Evolutionary conservation across 2,797 vertebrate species (phyloP), one percentile per base, ranked within the genome.

Genomic region (Chrosomus eos): DNA sequence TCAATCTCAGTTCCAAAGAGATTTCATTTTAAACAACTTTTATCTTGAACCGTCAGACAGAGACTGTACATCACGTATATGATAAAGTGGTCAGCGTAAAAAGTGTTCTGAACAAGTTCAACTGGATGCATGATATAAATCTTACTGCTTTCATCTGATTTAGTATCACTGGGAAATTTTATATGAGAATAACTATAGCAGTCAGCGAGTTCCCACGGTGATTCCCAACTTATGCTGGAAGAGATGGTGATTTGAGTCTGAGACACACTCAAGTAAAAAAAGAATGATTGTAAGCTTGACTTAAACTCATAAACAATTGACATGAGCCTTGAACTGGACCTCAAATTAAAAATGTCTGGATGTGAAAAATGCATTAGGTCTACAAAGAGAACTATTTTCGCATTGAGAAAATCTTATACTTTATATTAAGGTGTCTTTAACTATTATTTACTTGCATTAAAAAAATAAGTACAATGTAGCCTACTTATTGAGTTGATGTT

Each of bases 31-130:
- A 72, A 68, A 85, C 72, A 55, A 66, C 40, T 68, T 77, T 82
- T 51, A 85, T 84, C 86, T 66, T 23, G 6, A 71, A 45, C 71
- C 60, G 72, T 74, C 38, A 83, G 48, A 82, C 16, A 76, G 75
- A 73, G 33, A 16, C 28, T 80, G 48, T 72, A 58, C 72, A 58
- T 51, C 36, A 53, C 4, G 7, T 23, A 73, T 28, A 73, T 36
- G 38, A 74, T 21, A 70, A 66, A 64, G 40, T 40, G 36, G 26
- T 68, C 75, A 43, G 18, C 28, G 23, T 67, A 19, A 38, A 55
- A 43, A 66, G 45, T 51, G 36, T 58, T 66, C 14, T 45, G 48
- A 84, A 53, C 55, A 87, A 73, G 80, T 74, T 53, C n/a, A 74
- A 67, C 43, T 53, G 43, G 58, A 82, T 18, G 8, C n/a, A 31